Base-by-base conservation (phyloP, 2,113 vertebrate genomes). In the Scolopax mira region DNA sequence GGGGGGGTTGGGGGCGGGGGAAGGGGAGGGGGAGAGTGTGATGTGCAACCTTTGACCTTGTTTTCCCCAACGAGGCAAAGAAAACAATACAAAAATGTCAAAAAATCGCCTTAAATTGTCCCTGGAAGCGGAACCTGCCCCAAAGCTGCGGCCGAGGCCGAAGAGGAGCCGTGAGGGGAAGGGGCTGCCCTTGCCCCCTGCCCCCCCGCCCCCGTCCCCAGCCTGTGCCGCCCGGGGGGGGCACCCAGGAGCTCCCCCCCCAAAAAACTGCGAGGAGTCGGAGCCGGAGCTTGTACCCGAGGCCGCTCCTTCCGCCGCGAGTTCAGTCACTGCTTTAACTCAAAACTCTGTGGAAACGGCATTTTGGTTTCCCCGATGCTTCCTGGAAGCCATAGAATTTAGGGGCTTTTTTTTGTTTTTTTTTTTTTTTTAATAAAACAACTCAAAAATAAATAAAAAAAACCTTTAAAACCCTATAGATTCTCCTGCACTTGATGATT, bases 321-420 rank as follows among this genome's bases (percentile, higher is more conserved):
- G 77, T 95, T 80, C 72, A 89, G 96, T 91, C 89, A 85, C 91
- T 93, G 98, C 98, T 98, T 97, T 96, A 95, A 93, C 74, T 52
- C 79, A 44, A 31, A 83, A 85, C 93, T 96, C 97, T 96, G 93
- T 96, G 96, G 96, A 95, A 92, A 91, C 37, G 93, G 97, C 95
- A 88, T 94, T 97, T 88, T 73, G 39, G 94, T 96, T 90, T 96
- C 97, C 97, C 89, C 84, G 94, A 96, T 82, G 97, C 97, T 97
- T 97, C 97, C 87, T 95, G 89, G 98, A 98, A 98, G 98, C 97
- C 97, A 98, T 96, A 98, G 98, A 95, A 91, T 72, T 97, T 98
- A 98, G 98, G 97, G 97, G 96, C 93, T 97, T 97, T 97, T 98
- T 97, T 91, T 28, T 27, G n/a, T n/a, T 51, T 97, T 97, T 97